These are phyloP conservation scores for Sebastiscus albofasciatus DNA, from an alignment of 2,797 vertebrate species.

Conservation along the genomic window DNA sequence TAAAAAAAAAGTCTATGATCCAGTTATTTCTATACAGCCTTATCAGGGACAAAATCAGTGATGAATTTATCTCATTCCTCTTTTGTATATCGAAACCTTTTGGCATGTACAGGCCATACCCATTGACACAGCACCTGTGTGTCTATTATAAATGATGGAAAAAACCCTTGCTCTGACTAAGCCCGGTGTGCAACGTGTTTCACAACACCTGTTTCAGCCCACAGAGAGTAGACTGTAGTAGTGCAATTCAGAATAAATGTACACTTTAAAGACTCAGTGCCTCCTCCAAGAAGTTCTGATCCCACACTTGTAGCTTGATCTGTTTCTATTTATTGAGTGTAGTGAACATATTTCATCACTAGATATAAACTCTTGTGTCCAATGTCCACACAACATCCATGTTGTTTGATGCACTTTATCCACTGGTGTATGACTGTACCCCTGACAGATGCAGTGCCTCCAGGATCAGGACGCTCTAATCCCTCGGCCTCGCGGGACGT, in stretches of 20 bases:
- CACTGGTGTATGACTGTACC: background rate
- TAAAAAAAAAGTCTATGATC: too few species aligned
- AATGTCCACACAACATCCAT: too few species aligned
- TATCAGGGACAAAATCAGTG: too few species aligned
- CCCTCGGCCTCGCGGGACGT: constrained; percentile 61
- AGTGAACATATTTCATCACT: background rate
- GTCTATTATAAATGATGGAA: background rate
- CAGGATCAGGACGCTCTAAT: constrained; percentile 50
- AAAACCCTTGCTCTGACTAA: background rate
- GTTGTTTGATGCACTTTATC: too few species aligned
- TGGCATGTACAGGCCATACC: background rate
- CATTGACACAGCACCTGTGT: background rate
- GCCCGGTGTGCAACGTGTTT: background rate
- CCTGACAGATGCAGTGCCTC: constrained; percentile 55
- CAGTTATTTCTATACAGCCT: too few species aligned
- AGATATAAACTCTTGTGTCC: too few species aligned
- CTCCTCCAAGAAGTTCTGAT: background rate
- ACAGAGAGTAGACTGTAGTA: background rate
- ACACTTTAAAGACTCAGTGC: background rate
- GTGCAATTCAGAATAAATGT: background rate
- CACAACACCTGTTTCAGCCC: background rate
- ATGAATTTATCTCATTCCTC: too few species aligned
- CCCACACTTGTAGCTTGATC: background rate
- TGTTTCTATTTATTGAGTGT: background rate
- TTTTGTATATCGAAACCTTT: accelerated